Base-by-base conservation (phyloP, 2,113 vertebrate species). In the Phodopus roborovskii region DNA sequence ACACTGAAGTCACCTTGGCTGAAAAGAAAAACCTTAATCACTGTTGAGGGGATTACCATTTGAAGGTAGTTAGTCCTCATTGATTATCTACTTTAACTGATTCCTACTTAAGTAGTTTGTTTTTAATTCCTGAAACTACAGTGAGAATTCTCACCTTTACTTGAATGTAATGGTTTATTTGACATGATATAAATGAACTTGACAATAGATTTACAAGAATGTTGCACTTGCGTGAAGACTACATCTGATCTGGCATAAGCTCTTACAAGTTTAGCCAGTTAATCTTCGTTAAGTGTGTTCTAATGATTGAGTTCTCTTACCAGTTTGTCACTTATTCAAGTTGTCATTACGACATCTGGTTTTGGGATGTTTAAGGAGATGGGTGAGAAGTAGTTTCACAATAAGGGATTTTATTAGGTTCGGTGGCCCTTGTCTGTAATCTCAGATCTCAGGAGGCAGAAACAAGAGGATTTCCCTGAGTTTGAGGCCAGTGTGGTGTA, bases 261-360 rank as follows among this genome's bases (percentile, higher is more conserved):
- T 94, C 68, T 87, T 92, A 48, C 39, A 77, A 87, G 39, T 93
- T 92, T 42, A 91, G 10, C 56, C 16, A 64, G 19, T 58, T 70
- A 82, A 1, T 89, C 50, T 93, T 60, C 70, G 2, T 79, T 79
- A 20, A 62, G 8, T 90, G 20, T 95, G 8, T 78, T 89, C 13
- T 60, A 71, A 68, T 77, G 53, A 83, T 79, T 68, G 13, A 73
- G 17, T 73, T 94, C 53, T 93, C 50, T 91, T 96, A 66, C 33
- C 33, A 68, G 6, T 86, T 94, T 94, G 58, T 92, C 94, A 78
- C 66, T 85, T 92, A 74, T 85, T 97, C 62, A 96, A n/a, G 64
- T 13, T 77, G 60, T 33, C 16, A 58, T 81, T 92, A 96, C 75
- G 3, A 58, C 36, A 33, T 90, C 24, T 91, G 83, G 60, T 95